A percentile compares a stretch with the other conserved stretches of the same genome.
These are phyloP conservation scores for Pteromalus puparum DNA, from an alignment of 1,140 invertebrate genomes.

Conservation along the genomic window DNA sequence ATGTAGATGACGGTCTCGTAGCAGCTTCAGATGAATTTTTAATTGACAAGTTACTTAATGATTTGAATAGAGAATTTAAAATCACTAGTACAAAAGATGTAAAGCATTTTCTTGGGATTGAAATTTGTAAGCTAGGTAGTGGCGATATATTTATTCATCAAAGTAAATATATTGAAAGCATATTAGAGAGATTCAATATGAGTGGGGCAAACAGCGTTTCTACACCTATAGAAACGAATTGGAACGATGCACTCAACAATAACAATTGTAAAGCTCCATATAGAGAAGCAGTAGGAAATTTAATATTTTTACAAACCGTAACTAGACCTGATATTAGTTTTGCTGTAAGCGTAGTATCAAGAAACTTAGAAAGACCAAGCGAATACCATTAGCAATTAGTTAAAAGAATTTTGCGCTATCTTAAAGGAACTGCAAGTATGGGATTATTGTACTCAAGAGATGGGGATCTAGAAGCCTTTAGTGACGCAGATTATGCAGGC, in stretches of 20 bases:
- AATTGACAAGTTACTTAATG: slow-evolving; percentile 27
- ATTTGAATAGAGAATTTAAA: no score
- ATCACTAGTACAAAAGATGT: no score
- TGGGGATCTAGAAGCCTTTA: slow-evolving; percentile 21
- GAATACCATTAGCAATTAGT: slow-evolving; percentile 24
- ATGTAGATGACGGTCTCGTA: slow-evolving; percentile 54
- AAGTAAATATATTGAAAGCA: slow-evolving; percentile 41
- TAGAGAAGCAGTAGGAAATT: slow-evolving; percentile 58
- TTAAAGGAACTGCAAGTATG: slow-evolving; percentile 46
- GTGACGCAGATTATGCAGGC: slow-evolving; percentile 47
- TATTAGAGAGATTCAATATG: slow-evolving; percentile 43
- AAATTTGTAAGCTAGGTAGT: no score
- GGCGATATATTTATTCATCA: no score
- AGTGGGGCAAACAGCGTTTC: slow-evolving; percentile 3
- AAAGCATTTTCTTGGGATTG: no score
- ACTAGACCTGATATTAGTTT: slow-evolving; percentile 64
- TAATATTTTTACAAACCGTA: slow-evolving; percentile 62
- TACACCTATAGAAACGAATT: slow-evolving; percentile 9
- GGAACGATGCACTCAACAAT: background rate
- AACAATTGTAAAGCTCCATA: slow-evolving; percentile 42
- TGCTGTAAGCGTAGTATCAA: no score
- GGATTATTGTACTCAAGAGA: slow-evolving; percentile 39
- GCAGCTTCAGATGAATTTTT: slow-evolving; percentile 16
- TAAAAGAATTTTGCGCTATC: slow-evolving; percentile 41
- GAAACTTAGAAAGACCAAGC: slow-evolving; percentile 15